Base-by-base conservation (phyloP, 2,797 vertebrate genomes). In the Pipistrellus pipistrellus region DNA sequence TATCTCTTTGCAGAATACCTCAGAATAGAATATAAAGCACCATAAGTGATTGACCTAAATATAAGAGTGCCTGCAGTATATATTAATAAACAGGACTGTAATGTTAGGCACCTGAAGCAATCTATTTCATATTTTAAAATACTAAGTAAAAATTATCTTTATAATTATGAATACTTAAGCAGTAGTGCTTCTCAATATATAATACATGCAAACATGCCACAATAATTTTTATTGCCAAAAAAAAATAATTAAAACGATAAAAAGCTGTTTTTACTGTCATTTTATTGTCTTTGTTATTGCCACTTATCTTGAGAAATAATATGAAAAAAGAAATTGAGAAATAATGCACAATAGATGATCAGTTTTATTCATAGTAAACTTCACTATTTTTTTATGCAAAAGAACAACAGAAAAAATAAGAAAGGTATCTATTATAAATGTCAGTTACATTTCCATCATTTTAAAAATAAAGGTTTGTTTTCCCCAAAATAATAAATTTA, bases 191-290 rank as follows among this genome's bases (percentile, higher is more conserved):
- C 93, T 92, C 85, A 92, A 6, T 97, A 88, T 94, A 96, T 96
- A 94, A 92, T 35, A 92, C 85, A 94, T 75, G 38, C 59, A 96
- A 96, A 93, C 73, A 90, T 91, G 93, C 85, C 91, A 77, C 82
- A 94, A 96, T 96, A 82, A 95, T 96, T 96, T 97, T 97, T 97
- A 97, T 97, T 96, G 86, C 96, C 90, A 93, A 95, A 96, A 94
- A 97, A 97, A 97, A 96, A 97, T 97, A 97, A 97, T 97, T 96
- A 97, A 97, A 97, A 96, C 96, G 93, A 97, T 96, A 97, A 97
- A 97, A 96, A 95, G 95, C 96, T 94, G 62, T 90, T 95, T 68
- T 95, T 94, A 92, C 91, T 97, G 94, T 96, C 96, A 92, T 96
- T 97, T 95, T 97, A 97, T 96, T 97, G 66, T 94, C 90, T 94